Evolutionary conservation across 2,888 invertebrate species (phyloP).

Genomic region (Cistogaster globosa): DNA sequence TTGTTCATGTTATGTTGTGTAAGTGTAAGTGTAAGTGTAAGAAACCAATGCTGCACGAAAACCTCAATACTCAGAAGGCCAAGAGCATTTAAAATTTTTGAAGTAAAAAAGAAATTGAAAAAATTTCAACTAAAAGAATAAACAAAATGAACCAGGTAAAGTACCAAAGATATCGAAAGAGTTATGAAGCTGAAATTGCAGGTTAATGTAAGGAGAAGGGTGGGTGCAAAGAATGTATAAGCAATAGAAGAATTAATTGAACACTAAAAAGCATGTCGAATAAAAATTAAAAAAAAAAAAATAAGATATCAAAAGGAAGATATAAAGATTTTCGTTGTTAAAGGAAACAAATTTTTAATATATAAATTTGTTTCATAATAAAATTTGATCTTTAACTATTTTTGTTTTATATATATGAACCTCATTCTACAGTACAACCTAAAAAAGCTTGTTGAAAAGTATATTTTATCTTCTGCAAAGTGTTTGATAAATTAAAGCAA

Average conservation of each 20-base stretch:
- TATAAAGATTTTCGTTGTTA: too few relatives aligned
- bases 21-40: constrained; percentile 67
- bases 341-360: too few relatives aligned
- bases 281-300: background rate
- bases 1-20: constrained; percentile 51
- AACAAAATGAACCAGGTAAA: constrained; percentile 17
- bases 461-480: too few relatives aligned
- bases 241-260: background rate
- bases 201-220: background rate
- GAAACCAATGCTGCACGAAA: constrained; percentile 59
- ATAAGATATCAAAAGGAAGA: too few relatives aligned
- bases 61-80: constrained; percentile 58
- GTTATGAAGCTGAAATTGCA: constrained; percentile 4
- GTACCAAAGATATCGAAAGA: constrained; percentile 13
- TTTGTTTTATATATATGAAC: too few relatives aligned
- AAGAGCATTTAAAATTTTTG: constrained; percentile 28
- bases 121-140: background rate
- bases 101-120: background rate
- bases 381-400: too few relatives aligned
- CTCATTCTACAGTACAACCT: too few relatives aligned
- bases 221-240: too few relatives aligned
- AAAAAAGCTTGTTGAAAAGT: too few relatives aligned
- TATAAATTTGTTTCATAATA: too few relatives aligned
- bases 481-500: too few relatives aligned
- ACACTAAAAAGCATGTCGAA: constrained; percentile 3